Conservation (phyloP, 2,113 vertebrate species). For the Rhizomys pruinosus region DNA sequence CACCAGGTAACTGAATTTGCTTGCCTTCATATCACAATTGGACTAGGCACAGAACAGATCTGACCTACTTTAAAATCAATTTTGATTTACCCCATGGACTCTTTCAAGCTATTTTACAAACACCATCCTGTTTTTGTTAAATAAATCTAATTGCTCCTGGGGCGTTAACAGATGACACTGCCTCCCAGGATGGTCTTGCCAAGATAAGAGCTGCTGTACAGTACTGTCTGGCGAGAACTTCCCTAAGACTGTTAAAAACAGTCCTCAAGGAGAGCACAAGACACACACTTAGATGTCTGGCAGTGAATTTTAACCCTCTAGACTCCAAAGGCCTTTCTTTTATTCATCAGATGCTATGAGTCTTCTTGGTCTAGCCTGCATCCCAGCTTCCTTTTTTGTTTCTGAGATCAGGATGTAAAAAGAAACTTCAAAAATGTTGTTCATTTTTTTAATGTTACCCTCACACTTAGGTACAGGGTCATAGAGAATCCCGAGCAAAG, state of each 20-base stretch:
- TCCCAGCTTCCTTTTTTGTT: background rate
- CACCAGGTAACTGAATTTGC: constrained; percentile 43
- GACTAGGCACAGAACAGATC: background rate
- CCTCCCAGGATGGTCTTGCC: constrained; percentile 22
- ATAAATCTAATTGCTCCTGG: constrained; percentile 63
- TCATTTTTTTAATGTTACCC: background rate
- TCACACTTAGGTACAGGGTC: background rate
- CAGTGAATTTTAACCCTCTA: constrained; percentile 3
- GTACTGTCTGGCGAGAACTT: constrained; percentile 10
- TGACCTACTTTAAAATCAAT: constrained; percentile 81
- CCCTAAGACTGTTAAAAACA: background rate
- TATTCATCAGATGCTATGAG: background rate
- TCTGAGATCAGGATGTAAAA: background rate
- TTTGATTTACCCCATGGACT: constrained; percentile 54
- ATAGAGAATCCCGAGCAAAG: background rate
- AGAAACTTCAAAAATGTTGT: background rate
- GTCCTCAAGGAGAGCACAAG: background rate
- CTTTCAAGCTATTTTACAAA: constrained; percentile 73
- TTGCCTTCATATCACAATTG: background rate
- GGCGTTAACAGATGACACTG: constrained; percentile 58
- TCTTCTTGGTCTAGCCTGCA: background rate
- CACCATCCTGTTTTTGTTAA: constrained; percentile 63
- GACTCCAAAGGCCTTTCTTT: background rate
- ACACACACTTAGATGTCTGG: accelerated
- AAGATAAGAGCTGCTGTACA: background rate